Evolutionary conservation across 2,113 vertebrate genomes (phyloP).

Genomic region (Emydocephalus ijimae): DNA sequence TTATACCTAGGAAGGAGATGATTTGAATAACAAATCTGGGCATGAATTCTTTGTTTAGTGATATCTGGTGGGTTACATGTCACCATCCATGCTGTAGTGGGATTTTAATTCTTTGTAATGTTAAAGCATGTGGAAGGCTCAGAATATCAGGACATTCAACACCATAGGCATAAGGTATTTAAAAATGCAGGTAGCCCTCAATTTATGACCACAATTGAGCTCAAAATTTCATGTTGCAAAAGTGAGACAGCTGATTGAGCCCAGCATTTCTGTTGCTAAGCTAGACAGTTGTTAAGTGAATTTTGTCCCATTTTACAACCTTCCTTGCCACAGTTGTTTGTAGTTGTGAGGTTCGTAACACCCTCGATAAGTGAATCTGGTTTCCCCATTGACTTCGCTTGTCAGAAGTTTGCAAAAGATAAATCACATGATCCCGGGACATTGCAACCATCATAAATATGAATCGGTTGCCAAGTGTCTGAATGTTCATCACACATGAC

Average conservation of each 20-base stretch:
- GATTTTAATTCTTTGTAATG: not conserved
- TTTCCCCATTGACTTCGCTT: not conserved
- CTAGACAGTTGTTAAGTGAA: not conserved
- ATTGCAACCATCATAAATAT: not conserved
- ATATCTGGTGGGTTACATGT: not conserved
- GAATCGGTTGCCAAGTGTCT: not conserved
- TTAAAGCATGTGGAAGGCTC: not conserved
- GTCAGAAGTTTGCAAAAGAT: not conserved
- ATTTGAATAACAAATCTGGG: not conserved
- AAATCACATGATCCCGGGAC: not conserved
- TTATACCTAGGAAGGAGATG: not conserved
- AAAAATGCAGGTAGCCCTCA: not conserved
- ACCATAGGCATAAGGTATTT: not conserved
- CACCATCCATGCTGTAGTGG: not conserved
- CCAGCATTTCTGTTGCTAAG: not conserved
- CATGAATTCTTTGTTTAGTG: not conserved
- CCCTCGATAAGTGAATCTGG: not conserved
- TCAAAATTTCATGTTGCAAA: not conserved
- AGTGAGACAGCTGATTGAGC: not conserved
- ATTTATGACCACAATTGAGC: not conserved
- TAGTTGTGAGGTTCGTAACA: not conserved
- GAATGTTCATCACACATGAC: accelerated
- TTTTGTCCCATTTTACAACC: not conserved
- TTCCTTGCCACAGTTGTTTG: not conserved
- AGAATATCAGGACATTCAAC: not conserved